Base-by-base conservation (phyloP, 1,140 invertebrate species). In the Parasteatoda tepidariorum region DNA sequence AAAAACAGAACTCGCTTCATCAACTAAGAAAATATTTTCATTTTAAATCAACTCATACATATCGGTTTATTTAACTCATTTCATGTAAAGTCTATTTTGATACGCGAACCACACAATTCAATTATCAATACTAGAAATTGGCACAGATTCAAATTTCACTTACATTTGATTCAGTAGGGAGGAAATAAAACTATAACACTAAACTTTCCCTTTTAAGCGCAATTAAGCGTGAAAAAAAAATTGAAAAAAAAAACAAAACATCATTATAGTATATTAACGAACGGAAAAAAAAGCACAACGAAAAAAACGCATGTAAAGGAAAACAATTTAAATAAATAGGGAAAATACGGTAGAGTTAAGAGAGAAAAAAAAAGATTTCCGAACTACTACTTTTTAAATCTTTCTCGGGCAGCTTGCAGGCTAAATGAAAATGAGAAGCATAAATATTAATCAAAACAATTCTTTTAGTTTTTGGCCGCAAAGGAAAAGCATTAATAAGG, bases 371-470 rank as follows among this genome's bases (percentile, higher is more conserved):
- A 68, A 68, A 38, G 6, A 64, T 30, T 6, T 9, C 24, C 38
- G 5, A 24, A 24, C 41, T 41, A 24, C 41, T 68, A 38, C 3
- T 11, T 11, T 7, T 4, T 13, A 41, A 48, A 48, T 48, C 18
- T 48, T 48, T 48, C 38, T 48, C 38, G 38, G 9, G 38, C 9
- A 48, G 3, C 7, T 22, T 41, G 34, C 31, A 38, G 30, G 41
- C 30, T 74, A 74, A 74, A 74, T 74, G 71, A 74, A 74, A 76
- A 76, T 48, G 74, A 76, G 38, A 64, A 62, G 74, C 74, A 76
- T 76, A 76, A 64, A 76, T 76, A 76, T 76, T 76, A 76, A 76
- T 76, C 74, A 76, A 76, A 76, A 41, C 24, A 13, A 24, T 76
- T 30, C 59, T 28, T 66, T 48, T 48, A 48, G 9, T 48, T 48